These are phyloP conservation scores for Microplitis deprimator DNA, from an alignment of 2,888 invertebrate species.

Conservation along the genomic window DNA sequence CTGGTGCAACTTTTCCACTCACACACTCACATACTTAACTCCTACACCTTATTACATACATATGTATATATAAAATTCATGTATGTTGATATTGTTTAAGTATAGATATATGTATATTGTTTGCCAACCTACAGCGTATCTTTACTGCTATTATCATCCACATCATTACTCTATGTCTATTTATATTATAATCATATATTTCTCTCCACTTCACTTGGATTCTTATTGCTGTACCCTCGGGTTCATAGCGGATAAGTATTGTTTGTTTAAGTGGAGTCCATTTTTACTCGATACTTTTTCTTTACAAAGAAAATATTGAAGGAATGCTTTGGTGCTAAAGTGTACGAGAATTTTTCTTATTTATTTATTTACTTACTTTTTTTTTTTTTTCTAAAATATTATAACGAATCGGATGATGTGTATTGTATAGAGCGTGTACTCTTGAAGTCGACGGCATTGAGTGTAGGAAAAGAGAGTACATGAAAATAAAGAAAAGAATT, in stretches of 20 bases:
- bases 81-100: too few species aligned
- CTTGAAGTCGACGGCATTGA: background rate
- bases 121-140: constrained; percentile 1
- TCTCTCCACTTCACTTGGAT: constrained; percentile 24
- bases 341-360: background rate
- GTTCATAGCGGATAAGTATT: background rate
- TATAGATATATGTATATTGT: background rate
- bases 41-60: constrained; percentile 17
- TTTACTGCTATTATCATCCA: background rate
- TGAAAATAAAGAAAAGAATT: background rate
- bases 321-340: background rate
- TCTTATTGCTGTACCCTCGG: background rate
- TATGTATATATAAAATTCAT: background rate
- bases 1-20: constrained; percentile 12
- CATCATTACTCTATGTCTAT: background rate
- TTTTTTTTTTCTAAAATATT: background rate
- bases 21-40: constrained; percentile 24
- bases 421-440: background rate
- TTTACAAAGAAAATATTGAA: background rate
- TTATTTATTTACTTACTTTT: background rate
- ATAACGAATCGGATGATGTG: background rate
- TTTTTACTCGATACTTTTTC: background rate
- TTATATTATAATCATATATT: constrained; percentile 13
- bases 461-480: background rate
- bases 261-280: background rate